These are phyloP conservation scores for Ictalurus punctatus DNA, from an alignment of 2,113 vertebrate genomes.

Conservation along the genomic window DNA sequence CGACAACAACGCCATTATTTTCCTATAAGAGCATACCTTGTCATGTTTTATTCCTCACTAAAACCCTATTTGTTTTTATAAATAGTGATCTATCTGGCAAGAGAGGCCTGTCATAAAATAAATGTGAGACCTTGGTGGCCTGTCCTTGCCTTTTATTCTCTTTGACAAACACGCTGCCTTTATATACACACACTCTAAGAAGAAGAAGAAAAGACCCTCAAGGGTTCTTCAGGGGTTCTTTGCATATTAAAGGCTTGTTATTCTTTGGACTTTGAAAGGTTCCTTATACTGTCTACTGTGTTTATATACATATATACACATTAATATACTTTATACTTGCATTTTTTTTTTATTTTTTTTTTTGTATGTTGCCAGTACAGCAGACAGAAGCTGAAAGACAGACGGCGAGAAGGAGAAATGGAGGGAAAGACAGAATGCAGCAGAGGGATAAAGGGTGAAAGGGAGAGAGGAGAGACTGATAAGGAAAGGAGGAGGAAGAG, in stretches of 20 bases:
- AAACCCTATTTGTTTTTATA: neutral
- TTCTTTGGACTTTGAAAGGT: neutral
- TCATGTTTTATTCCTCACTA: neutral
- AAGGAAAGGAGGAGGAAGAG: neutral
- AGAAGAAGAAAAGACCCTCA: neutral
- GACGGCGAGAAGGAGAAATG: neutral
- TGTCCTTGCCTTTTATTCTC: neutral
- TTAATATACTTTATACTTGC: neutral
- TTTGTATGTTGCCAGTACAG: neutral
- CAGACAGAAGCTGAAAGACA: neutral
- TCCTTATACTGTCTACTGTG: neutral
- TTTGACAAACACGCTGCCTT: neutral
- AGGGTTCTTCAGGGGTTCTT: neutral
- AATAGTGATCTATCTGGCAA: neutral
- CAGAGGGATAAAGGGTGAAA: slow-evolving; percentile 25
- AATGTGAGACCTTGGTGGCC: neutral
- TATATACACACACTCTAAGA: neutral
- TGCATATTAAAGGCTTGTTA: neutral
- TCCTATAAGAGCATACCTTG: neutral
- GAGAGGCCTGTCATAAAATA: neutral
- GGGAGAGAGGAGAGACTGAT: neutral
- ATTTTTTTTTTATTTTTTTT: too few relatives aligned
- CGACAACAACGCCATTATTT: neutral
- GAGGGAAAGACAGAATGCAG: slow-evolving; percentile 7
- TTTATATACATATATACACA: neutral